A percentile compares a stretch with the other conserved stretches of the same genome.
phyloP scores from a whole-genome alignment of 2,113 vertebrate species.

The Brachionichthys hirsutus region DNA sequence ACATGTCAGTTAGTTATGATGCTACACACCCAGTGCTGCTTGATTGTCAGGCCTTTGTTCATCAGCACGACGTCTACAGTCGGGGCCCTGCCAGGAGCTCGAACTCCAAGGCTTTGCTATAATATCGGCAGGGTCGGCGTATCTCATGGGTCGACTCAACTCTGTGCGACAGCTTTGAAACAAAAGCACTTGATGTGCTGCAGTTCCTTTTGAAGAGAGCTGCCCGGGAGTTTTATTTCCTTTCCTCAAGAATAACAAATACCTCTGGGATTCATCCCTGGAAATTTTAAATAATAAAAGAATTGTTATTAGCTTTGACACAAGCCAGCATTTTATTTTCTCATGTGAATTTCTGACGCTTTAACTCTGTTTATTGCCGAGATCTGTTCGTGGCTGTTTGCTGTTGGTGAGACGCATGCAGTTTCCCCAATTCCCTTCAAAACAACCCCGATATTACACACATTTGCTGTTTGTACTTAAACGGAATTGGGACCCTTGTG shows the following conservation, averaged over 20 bases:
- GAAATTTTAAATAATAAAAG: slow-evolving; percentile 30
- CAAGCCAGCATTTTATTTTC: slow-evolving; percentile 6
- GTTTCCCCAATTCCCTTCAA: slow-evolving; percentile 23
- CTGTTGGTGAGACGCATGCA: slow-evolving; percentile 9
- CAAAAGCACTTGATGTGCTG: slow-evolving; percentile 46
- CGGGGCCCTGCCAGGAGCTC: slow-evolving; percentile 39
- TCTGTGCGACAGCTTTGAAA: slow-evolving; percentile 58
- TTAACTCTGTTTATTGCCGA: slow-evolving; percentile 16
- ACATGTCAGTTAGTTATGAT: slow-evolving; percentile 40
- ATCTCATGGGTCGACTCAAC: slow-evolving; percentile 51
- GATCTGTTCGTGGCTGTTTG: slow-evolving; percentile 23
- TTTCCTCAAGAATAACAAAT: slow-evolving; percentile 51
- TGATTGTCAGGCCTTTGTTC: slow-evolving; percentile 64
- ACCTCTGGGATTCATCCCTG: slow-evolving; percentile 41
- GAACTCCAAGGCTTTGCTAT: slow-evolving; percentile 42
- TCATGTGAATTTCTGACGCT: slow-evolving; percentile 35
- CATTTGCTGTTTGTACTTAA: slow-evolving; percentile 21
- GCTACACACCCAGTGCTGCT: slow-evolving; percentile 36
- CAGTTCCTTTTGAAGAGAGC: slow-evolving; percentile 30
- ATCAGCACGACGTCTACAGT: slow-evolving; percentile 41
- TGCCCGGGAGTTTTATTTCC: slow-evolving; percentile 36
- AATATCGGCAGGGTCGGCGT: slow-evolving; percentile 49
- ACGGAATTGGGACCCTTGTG: slow-evolving; percentile 7
- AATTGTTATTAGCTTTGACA: slow-evolving; percentile 36
- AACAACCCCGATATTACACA: slow-evolving; percentile 10